Evolutionary conservation across 1,140 invertebrate genomes (phyloP).

Genomic region (Leptopilina clavipes): DNA sequence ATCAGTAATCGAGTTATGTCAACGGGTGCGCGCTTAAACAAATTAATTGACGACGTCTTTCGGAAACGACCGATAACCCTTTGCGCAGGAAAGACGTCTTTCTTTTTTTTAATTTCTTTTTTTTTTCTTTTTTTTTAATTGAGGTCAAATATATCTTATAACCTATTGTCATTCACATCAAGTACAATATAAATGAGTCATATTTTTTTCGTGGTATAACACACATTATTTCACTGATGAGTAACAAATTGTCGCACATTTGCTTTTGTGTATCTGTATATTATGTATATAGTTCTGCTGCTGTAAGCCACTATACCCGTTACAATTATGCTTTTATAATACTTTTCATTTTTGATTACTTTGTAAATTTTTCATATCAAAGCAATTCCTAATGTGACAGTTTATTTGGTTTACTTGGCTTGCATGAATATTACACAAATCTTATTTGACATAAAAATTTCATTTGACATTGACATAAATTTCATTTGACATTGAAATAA

Average conservation of each 20-base stretch:
- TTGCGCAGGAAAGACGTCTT: background rate
- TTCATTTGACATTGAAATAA: no score
- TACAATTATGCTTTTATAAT: background rate
- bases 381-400: no score
- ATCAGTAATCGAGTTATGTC: slow-evolving; percentile 23
- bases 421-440: no score
- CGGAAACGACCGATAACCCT: slow-evolving; percentile 28
- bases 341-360: no score
- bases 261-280: no score
- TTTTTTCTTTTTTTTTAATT: background rate
- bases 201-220: background rate
- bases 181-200: background rate
- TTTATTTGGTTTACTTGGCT: no score
- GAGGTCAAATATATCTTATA: slow-evolving; percentile 19
- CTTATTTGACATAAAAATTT: no score
- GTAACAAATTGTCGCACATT: background rate
- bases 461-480: no score
- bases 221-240: background rate
- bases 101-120: no score
- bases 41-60: slow-evolving; percentile 25
- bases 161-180: background rate
- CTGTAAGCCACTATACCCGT: no score
- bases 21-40: background rate
- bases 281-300: no score
- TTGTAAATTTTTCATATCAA: no score